Conservation (phyloP, 2,113 vertebrate species). For the Lutjanus erythropterus region DNA sequence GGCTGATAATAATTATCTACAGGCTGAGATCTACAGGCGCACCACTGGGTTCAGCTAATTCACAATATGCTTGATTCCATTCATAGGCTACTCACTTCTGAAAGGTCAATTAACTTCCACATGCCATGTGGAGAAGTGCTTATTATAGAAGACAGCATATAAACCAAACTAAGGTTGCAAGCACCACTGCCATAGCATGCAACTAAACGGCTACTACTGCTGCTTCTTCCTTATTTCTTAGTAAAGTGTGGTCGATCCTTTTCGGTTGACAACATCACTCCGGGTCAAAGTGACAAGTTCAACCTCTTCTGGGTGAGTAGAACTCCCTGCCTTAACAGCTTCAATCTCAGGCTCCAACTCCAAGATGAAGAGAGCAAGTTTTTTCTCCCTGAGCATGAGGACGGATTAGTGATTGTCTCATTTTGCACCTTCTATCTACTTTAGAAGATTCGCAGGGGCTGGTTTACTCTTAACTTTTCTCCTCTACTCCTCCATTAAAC, state of each 20-base stretch:
- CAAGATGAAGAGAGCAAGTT: neutral
- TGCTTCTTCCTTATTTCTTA: neutral
- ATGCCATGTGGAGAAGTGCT: neutral
- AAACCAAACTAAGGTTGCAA: neutral
- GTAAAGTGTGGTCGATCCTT: neutral
- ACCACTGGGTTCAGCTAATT: slow-evolving; percentile 62
- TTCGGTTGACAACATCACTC: slow-evolving; percentile 14
- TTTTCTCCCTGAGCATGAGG: slow-evolving; percentile 6
- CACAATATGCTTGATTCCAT: slow-evolving; percentile 62
- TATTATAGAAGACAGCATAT: neutral
- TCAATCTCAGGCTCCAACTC: slow-evolving; percentile 20
- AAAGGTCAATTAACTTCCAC: slow-evolving; percentile 68
- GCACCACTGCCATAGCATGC: neutral
- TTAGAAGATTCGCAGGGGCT: neutral
- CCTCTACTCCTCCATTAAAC: neutral
- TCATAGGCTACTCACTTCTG: slow-evolving; percentile 55
- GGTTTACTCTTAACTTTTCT: slow-evolving; percentile 11
- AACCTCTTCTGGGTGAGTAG: slow-evolving; percentile 9
- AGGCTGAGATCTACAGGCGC: slow-evolving; percentile 59
- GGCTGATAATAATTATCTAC: slow-evolving; percentile 74
- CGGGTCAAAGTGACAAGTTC: slow-evolving; percentile 41
- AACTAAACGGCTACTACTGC: neutral
- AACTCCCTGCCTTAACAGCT: slow-evolving; percentile 15
- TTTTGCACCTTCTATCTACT: neutral
- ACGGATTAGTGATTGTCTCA: slow-evolving; percentile 13